Evolutionary conservation across 1,140 invertebrate species (phyloP).

Genomic region (Drosophila novamexicana): DNA sequence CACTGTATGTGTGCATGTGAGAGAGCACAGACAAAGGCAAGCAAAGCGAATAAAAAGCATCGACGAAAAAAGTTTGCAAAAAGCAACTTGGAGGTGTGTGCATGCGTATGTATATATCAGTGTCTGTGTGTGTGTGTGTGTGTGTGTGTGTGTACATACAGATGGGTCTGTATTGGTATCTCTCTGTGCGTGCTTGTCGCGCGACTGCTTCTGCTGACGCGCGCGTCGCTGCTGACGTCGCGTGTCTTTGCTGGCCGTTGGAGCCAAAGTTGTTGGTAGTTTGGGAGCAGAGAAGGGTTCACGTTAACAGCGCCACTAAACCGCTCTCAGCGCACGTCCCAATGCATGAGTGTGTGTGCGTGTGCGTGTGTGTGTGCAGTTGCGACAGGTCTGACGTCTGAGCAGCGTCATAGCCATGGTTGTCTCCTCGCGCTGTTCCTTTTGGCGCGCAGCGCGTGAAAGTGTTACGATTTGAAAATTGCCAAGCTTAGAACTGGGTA

Average conservation of each 20-base stretch:
- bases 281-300: conserved; percentile 53
- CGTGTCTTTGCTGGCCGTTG: conserved; percentile 70
- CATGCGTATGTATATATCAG: conserved; percentile 44
- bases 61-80: conserved; percentile 67
- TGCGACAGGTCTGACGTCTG: conserved; percentile 60
- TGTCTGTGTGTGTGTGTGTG: neutral
- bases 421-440: conserved; percentile 43
- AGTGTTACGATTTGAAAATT: conserved; percentile 79
- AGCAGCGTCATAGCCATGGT: conserved; percentile 25
- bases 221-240: conserved; percentile 66
- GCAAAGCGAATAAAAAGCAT: conserved; percentile 68
- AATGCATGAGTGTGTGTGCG: conserved; percentile 8
- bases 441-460: conserved; percentile 63
- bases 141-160: neutral
- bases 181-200: conserved; percentile 61
- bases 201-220: conserved; percentile 56
- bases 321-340: conserved; percentile 27
- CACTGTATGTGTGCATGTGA: conserved; percentile 35
- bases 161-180: conserved; percentile 12
- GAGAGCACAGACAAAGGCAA: conserved; percentile 42
- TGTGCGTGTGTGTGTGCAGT: conserved; percentile 34
- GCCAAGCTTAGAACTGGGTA: conserved; percentile 77
- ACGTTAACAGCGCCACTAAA: conserved; percentile 43
- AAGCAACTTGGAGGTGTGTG: conserved; percentile 58
- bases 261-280: conserved; percentile 43